phyloP scores from a whole-genome alignment of 1,140 invertebrate species.

The Apis laboriosa region DNA sequence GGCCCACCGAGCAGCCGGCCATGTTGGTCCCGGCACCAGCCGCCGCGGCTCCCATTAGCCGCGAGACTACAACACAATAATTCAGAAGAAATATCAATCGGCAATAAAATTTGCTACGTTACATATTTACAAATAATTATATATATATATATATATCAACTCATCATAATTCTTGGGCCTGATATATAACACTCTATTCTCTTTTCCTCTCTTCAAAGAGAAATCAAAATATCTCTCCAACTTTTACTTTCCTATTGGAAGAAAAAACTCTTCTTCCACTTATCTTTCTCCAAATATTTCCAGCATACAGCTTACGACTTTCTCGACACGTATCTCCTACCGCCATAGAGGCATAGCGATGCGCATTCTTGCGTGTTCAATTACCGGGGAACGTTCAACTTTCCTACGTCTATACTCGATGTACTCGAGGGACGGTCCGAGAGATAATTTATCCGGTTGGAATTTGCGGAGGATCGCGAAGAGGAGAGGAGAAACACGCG shows the following conservation, averaged over 20 bases:
- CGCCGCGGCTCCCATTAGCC: conserved; percentile 92
- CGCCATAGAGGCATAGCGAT: too few species aligned
- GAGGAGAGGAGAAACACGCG: not conserved
- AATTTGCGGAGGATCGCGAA: not conserved
- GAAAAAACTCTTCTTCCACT: not conserved
- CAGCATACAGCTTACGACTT: too few species aligned
- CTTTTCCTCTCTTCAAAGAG: not conserved
- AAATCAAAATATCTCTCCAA: not conserved
- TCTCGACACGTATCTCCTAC: too few species aligned
- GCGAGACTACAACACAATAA: conserved; percentile 88
- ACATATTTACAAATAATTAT: not conserved
- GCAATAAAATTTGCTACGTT: not conserved
- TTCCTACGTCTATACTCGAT: not conserved
- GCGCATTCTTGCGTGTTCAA: not conserved
- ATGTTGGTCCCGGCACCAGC: conserved; percentile 85
- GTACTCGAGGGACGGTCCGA: not conserved
- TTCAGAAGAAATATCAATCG: conserved; percentile 30
- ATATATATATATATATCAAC: too few species aligned
- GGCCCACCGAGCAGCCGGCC: conserved; percentile 83
- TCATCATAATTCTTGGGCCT: too few species aligned
- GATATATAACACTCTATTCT: too few species aligned
- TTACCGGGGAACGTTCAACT: not conserved
- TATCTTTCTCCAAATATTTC: not conserved
- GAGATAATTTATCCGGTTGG: conserved; percentile 28
- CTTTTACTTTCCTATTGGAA: not conserved